Evolutionary conservation across 2,113 vertebrate genomes (phyloP), one percentile per base, ranked within the genome.

Genomic region (Epinephelus lanceolatus): DNA sequence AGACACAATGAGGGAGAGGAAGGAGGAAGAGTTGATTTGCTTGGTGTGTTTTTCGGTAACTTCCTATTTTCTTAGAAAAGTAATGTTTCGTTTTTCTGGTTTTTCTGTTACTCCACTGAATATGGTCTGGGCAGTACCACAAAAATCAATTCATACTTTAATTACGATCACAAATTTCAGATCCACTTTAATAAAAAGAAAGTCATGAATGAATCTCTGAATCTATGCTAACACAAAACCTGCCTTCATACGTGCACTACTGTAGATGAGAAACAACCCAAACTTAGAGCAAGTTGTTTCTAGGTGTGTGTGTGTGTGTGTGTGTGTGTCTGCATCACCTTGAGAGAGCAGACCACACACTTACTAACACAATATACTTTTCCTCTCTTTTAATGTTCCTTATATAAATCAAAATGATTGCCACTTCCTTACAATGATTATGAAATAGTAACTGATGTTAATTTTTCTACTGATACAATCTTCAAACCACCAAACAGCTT

Each of bases 31-130:
- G 59, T 71, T 62, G 79, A 80, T 86, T 84, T 63, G 47, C 68
- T 80, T 78, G 2, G 76, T 77, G 59, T 86, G 83, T 71, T 90
- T 91, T 72, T 74, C 69, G 80, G 87, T 51, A 78, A 89, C 85
- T 92, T 93, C 92, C 92, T 87, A 67, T 55, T 84, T 89, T 83
- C 47, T 49, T 45, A 12, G 40, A 81, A 72, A 81, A 63, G 69
- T 3, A 5, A 7, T 37, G 13, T 13, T 21, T 2, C 1, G 3
- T 27, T 83, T 5, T 18, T 45, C 3, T 33, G 1, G 17, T 51
- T 49, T 67, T 60, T 51, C 5, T 61, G 27, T 45, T 0, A 72
- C 12, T 76, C 13, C 10, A 1, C 25, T 71, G 21, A 51, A 53
- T 25, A 23, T 25, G 33, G n/a, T 30, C 17, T n/a, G 15, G 23